phyloP scores from a whole-genome alignment of 2,113 vertebrate species.

The Rhadina sibilatrix region DNA sequence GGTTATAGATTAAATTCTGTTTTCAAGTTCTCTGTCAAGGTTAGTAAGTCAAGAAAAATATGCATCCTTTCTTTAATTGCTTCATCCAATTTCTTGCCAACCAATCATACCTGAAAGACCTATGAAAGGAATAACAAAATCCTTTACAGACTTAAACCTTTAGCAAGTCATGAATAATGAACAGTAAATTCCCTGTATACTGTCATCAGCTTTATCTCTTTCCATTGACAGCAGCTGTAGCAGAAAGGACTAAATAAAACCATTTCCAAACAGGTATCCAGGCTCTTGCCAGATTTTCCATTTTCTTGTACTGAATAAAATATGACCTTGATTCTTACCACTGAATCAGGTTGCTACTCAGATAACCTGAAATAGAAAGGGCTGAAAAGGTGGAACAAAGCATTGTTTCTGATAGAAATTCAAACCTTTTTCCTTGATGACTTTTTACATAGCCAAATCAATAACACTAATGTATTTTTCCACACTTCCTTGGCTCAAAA shows the following conservation, averaged over 20 bases:
- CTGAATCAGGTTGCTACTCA: constrained; percentile 69
- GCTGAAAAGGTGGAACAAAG: constrained; percentile 63
- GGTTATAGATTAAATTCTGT: not conserved
- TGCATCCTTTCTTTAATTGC: not conserved
- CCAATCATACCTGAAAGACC: not conserved
- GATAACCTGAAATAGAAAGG: constrained; percentile 68
- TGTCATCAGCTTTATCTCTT: constrained; percentile 66
- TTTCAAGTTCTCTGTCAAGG: not conserved
- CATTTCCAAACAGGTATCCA: constrained; percentile 56
- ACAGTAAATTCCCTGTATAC: constrained; percentile 74
- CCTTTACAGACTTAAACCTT: constrained; percentile 71
- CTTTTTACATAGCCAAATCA: constrained; percentile 41
- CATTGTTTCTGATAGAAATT: constrained; percentile 64
- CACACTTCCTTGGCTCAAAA: not conserved
- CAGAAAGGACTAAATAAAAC: constrained; percentile 64
- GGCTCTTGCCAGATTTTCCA: constrained; percentile 79
- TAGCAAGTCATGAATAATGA: constrained; percentile 76
- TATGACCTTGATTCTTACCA: constrained; percentile 75
- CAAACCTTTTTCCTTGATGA: constrained; percentile 41
- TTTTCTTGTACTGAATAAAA: constrained; percentile 85
- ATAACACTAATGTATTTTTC: constrained; percentile 48
- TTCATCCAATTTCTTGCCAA: constrained; percentile 3
- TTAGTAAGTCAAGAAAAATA: not conserved
- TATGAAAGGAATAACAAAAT: constrained; percentile 47
- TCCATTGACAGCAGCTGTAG: constrained; percentile 49